Evolutionary conservation across 2,888 invertebrate genomes (phyloP).

Genomic region (Parnassius mnemosyne): DNA sequence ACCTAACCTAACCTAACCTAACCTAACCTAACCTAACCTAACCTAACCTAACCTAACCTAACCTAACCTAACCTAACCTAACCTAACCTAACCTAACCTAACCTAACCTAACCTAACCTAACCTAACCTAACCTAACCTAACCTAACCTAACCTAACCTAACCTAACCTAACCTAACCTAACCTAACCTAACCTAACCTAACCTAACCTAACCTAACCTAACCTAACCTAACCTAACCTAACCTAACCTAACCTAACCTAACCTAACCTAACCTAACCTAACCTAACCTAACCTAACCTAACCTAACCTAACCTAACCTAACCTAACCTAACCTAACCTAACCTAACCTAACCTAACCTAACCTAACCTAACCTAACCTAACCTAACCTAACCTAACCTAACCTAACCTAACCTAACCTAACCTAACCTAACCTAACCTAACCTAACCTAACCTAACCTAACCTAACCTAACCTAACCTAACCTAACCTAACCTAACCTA

Average conservation of each 20-base stretch:
- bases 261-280: constrained; percentile 18
- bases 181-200: constrained; percentile 25
- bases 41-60: constrained; percentile 37
- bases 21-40: constrained; percentile 5
- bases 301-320: too few species aligned
- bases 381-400: too few species aligned
- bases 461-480: too few species aligned
- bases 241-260: background rate
- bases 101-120: too few species aligned
- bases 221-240: constrained; percentile 22
- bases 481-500: too few species aligned
- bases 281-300: too few species aligned
- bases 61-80: constrained; percentile 16
- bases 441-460: too few species aligned
- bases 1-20: constrained; percentile 6
- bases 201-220: constrained; percentile 30
- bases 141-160: constrained; percentile 25
- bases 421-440: too few species aligned
- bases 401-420: too few species aligned
- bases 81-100: too few species aligned
- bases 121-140: too few species aligned
- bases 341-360: constrained; percentile 26
- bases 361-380: constrained; percentile 30
- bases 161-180: constrained; percentile 29
- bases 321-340: constrained; percentile 32